These are phyloP conservation scores for Seriola aureovittata DNA, from an alignment of 2,113 vertebrate genomes.

Conservation along the genomic window DNA sequence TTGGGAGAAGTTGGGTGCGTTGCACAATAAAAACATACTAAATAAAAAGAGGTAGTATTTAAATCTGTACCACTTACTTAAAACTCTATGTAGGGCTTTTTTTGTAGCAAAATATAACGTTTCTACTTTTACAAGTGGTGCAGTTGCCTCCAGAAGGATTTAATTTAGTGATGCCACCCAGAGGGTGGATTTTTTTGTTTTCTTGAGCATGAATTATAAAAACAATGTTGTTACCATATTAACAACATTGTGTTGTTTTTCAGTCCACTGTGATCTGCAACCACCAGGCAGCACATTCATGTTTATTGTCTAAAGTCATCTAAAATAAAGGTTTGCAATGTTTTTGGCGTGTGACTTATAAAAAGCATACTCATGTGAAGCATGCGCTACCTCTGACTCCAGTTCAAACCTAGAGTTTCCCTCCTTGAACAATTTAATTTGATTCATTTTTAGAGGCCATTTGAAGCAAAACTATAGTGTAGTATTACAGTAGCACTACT, in stretches of 20 bases:
- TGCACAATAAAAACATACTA: constrained; percentile 27
- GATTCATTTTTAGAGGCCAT: too few species aligned
- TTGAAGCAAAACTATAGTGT: too few species aligned
- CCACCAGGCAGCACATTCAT: not conserved
- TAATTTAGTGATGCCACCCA: constrained; percentile 40
- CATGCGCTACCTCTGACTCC: too few species aligned
- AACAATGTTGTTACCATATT: not conserved
- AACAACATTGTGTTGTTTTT: not conserved
- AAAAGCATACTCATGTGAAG: too few species aligned
- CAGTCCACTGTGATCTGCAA: not conserved
- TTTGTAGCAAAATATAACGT: constrained; percentile 18
- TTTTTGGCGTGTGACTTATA: not conserved
- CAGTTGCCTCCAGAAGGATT: constrained; percentile 21
- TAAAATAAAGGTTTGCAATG: not conserved
- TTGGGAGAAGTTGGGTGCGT: constrained; percentile 28
- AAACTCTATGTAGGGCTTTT: constrained; percentile 4
- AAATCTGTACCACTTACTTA: constrained; percentile 48
- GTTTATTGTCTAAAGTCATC: not conserved
- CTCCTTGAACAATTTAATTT: too few species aligned
- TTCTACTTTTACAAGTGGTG: constrained; percentile 40
- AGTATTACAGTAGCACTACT: too few species aligned
- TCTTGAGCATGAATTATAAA: not conserved
- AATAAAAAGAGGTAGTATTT: constrained; percentile 26
- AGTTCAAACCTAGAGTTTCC: too few species aligned
- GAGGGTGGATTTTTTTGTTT: not conserved